These are phyloP conservation scores for Crambe crambe DNA, from an alignment of 37 sponge, comb jelly and placozoan genomes.

Conservation along the genomic window DNA sequence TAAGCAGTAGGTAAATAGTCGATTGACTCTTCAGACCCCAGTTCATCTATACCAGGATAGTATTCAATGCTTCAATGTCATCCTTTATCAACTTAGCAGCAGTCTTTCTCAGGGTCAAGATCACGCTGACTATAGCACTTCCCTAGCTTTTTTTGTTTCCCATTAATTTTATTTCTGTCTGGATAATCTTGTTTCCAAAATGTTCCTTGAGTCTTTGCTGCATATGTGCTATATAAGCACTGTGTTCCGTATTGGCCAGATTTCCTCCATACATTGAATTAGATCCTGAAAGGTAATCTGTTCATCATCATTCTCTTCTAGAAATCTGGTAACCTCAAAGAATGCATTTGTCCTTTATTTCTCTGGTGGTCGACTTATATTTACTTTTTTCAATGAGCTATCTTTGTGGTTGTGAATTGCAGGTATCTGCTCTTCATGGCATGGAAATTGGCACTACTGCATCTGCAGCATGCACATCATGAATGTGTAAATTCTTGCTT, in stretches of 20 bases:
- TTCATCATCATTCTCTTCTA: conserved; percentile 55
- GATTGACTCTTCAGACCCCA: conserved; percentile 16
- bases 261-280: neutral
- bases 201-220: conserved; percentile 29
- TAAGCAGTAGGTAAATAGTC: conserved; percentile 21
- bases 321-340: conserved; percentile 24
- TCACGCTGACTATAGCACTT: conserved; percentile 7
- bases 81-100: conserved; percentile 25
- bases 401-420: neutral
- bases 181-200: conserved; percentile 42
- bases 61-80: neutral
- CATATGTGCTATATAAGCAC: conserved; percentile 23
- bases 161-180: conserved; percentile 30
- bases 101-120: conserved; percentile 33
- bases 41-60: conserved; percentile 22
- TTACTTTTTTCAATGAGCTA: conserved; percentile 6
- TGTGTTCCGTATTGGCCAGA: conserved; percentile 6
- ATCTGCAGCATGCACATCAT: conserved; percentile 53
- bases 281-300: conserved; percentile 18
- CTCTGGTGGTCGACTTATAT: conserved; percentile 20
- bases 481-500: conserved; percentile 19
- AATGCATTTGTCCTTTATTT: conserved; percentile 19
- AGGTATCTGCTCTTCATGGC: conserved; percentile 38
- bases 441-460: too few species aligned
- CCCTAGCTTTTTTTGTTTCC: conserved; percentile 18